Conservation (phyloP, 2,113 vertebrate genomes). For the Rhegmatorhina hoffmannsi region DNA sequence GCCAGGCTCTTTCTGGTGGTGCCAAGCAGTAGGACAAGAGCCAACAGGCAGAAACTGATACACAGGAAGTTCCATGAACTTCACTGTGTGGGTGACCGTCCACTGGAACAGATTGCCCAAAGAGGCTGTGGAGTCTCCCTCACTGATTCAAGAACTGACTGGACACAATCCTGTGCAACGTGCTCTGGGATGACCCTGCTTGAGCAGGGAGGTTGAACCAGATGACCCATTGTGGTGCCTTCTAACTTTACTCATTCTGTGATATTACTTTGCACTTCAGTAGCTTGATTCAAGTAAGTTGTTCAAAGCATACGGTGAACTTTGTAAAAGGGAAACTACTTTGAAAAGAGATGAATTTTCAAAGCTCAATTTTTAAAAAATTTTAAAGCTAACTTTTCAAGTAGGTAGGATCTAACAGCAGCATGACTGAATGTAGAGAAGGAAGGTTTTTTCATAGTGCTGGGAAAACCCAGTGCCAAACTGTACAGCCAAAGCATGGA, state of each 20-base stretch:
- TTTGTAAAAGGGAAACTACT: background rate
- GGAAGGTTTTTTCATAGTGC: accelerated
- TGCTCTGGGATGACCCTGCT: background rate
- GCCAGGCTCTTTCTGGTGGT: accelerated
- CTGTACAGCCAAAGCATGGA: background rate
- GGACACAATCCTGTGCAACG: background rate
- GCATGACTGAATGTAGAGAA: background rate
- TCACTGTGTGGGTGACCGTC: background rate
- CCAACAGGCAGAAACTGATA: background rate
- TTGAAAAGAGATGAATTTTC: background rate
- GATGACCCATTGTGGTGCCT: background rate
- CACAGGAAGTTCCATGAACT: background rate
- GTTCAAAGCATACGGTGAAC: background rate
- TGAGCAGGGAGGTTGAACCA: background rate
- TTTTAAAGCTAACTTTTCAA: background rate
- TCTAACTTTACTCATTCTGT: background rate
- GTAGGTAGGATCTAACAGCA: background rate
- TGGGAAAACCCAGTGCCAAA: background rate
- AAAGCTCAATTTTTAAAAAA: background rate
- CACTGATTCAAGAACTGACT: background rate
- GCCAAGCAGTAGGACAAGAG: background rate
- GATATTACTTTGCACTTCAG: background rate
- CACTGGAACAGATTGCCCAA: background rate
- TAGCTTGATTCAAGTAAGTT: background rate
- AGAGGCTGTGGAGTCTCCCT: background rate